Evolutionary conservation across 2,113 vertebrate species (phyloP), one percentile per base, ranked within the genome.

Genomic region (Stigmatopora argus): DNA sequence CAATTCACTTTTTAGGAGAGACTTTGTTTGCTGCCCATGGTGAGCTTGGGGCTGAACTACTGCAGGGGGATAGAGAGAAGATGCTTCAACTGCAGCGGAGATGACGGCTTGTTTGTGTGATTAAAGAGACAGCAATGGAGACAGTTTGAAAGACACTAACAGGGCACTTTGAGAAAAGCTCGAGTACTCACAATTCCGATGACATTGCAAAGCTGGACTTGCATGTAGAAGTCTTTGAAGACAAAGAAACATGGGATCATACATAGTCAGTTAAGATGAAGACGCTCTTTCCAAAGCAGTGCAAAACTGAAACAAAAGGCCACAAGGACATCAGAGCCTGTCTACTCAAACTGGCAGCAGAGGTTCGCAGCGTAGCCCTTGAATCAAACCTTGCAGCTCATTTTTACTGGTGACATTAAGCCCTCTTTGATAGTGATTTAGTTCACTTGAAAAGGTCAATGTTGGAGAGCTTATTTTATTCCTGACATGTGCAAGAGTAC

Each of bases 41-140:
- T 91, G n/a, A 92, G 78, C 83, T 92, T 90, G 9, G 26, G 91
- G 92, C 41, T 93, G 92, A 72, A 92, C 78, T 73, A 93, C 87
- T 31, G 26, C 26, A 31, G 26, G 26, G 26, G 26, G 26, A 31
- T 1, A 31, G 26, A 3, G 26, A 31, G 26, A 31, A 31, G 26
- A 31, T 31, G 26, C 26, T 31, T 31, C 80, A 93, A 77, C 72
- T 92, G 92, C 89, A 92, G 80, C 35, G 56, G 67, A 78, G 80
- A 78, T 31, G 26, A 31, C 26, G 26, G 26, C 26, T 31, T 31
- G 26, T 31, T 31, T 31, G 26, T 31, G 26, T 31, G 26, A 31
- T 31, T 31, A 31, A 31, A 31, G 26, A 31, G 26, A 31, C 26
- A 31, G 26, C 26, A 31, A 31, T 31, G 26, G 26, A 31, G 26